Evolutionary conservation across 2,797 vertebrate genomes (phyloP).

Genomic region (Falco berigora): DNA sequence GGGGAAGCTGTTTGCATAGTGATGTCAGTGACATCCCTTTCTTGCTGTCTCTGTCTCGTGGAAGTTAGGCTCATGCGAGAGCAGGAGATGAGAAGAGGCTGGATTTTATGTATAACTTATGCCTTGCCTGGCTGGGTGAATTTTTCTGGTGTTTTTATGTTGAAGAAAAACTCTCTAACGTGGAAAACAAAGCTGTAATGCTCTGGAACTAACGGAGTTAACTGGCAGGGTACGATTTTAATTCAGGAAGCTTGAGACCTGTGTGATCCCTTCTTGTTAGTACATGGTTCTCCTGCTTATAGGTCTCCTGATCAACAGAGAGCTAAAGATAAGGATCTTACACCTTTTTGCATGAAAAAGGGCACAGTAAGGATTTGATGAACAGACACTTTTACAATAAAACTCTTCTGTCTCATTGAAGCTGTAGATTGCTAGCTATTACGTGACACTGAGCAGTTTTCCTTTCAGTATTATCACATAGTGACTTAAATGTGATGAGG

Average conservation of each 20-base stretch:
- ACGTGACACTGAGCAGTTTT: constrained; percentile 28
- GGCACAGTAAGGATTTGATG: constrained; percentile 20
- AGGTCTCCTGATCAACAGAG: background rate
- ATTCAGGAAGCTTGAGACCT: background rate
- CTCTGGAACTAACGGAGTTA: background rate
- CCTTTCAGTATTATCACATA: constrained; percentile 24
- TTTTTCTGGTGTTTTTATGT: background rate
- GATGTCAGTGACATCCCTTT: background rate
- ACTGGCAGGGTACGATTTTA: background rate
- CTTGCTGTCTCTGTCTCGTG: background rate
- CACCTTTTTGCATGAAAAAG: background rate
- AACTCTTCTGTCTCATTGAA: constrained; percentile 28
- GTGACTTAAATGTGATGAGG: constrained; percentile 49
- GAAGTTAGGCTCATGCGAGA: background rate
- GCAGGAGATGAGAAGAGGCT: background rate
- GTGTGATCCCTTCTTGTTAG: background rate
- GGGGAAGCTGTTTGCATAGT: background rate
- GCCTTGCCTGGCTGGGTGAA: background rate
- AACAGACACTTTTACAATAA: constrained; percentile 12
- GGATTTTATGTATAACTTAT: background rate
- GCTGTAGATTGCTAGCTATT: background rate
- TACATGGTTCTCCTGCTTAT: background rate
- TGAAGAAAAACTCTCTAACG: background rate
- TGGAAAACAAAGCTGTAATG: background rate
- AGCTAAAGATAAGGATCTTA: background rate